These are phyloP conservation scores for Sapajus apella DNA, from an alignment of 2,113 vertebrate genomes.

Conservation along the genomic window DNA sequence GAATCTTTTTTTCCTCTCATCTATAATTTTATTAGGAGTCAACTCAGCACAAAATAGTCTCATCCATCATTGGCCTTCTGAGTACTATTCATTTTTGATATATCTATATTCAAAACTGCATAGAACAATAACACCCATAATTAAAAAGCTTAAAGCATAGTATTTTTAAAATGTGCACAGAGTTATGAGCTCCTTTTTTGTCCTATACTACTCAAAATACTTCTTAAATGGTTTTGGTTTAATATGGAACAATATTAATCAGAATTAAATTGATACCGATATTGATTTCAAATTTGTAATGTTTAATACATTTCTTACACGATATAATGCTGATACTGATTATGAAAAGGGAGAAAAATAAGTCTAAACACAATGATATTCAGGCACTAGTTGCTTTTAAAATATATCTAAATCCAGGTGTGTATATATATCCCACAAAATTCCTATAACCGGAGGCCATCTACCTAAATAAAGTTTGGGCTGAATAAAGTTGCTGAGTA, in stretches of 20 bases:
- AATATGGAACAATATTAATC: neutral
- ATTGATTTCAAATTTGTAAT: neutral
- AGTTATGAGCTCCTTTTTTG: neutral
- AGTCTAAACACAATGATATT: neutral
- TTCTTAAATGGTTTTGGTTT: neutral
- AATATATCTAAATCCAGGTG: neutral
- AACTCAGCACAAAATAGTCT: slow-evolving; percentile 55
- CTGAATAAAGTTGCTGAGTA: neutral
- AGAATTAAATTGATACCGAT: neutral
- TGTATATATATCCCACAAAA: neutral
- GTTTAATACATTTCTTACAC: neutral
- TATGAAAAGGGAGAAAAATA: neutral
- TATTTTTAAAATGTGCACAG: neutral
- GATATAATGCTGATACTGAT: neutral
- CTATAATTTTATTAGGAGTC: slow-evolving; percentile 47
- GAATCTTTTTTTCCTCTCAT: neutral
- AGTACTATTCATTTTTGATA: neutral
- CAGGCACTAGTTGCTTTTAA: neutral
- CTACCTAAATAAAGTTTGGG: neutral
- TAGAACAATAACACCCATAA: neutral
- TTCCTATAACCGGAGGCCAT: neutral
- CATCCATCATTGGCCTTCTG: slow-evolving; percentile 21
- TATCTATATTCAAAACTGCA: neutral
- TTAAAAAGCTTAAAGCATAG: slow-evolving; percentile 42
- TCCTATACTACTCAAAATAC: neutral